Evolutionary conservation across 1,140 invertebrate species (phyloP).

Genomic region (Eueides isabella): DNA sequence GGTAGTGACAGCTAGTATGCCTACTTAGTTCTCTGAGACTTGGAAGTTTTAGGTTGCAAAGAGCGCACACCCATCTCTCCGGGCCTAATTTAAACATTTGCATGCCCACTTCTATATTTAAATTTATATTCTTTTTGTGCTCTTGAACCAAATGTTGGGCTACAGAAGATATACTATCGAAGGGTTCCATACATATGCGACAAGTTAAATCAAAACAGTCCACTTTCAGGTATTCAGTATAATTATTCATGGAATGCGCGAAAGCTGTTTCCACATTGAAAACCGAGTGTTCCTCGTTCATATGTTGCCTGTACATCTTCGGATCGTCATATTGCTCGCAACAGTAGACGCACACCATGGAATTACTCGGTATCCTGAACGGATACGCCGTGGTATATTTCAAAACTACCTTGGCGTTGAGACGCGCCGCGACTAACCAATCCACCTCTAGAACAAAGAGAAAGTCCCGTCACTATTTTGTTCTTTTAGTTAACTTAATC

Average conservation of each 20-base stretch:
- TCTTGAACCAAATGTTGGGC: constrained; percentile 51
- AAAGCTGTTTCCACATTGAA: constrained; percentile 62
- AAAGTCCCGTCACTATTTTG: constrained; percentile 54
- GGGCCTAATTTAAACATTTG: constrained; percentile 58
- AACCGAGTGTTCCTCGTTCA: constrained; percentile 48
- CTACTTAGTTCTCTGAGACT: constrained; percentile 54
- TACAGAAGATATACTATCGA: constrained; percentile 42
- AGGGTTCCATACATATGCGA: constrained; percentile 47
- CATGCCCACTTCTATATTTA: constrained; percentile 53
- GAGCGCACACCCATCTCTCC: constrained; percentile 54
- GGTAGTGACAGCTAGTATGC: constrained; percentile 62
- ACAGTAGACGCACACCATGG: constrained; percentile 69
- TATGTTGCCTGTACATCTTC: constrained; percentile 54
- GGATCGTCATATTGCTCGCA: constrained; percentile 60
- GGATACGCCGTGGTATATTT: constrained; percentile 66
- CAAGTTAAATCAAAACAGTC: constrained; percentile 62
- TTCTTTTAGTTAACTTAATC: constrained; percentile 32
- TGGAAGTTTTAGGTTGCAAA: constrained; percentile 51
- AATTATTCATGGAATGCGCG: constrained; percentile 52
- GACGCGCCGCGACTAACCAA: constrained; percentile 57
- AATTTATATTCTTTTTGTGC: constrained; percentile 53
- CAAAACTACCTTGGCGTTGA: constrained; percentile 66
- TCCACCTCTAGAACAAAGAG: constrained; percentile 73
- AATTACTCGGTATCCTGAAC: constrained; percentile 59
- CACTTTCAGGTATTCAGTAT: constrained; percentile 60